phyloP scores from a whole-genome alignment of 2,888 invertebrate species.

The Fragum fragum region DNA sequence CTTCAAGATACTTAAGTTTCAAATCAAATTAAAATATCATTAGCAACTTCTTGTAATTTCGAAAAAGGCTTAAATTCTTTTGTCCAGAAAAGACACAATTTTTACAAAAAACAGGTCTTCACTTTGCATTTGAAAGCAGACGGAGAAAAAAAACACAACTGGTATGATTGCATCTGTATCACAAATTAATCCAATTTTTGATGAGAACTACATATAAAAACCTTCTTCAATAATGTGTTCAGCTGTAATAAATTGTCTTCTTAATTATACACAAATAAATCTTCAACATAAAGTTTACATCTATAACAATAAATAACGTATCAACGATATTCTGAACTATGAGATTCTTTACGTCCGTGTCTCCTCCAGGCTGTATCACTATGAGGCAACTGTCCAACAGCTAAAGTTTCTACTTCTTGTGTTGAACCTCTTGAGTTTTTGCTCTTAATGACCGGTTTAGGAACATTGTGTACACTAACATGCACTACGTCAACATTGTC shows the following conservation, averaged over 20 bases:
- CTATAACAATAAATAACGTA: not conserved
- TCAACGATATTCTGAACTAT: conserved; percentile 76
- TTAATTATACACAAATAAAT: not conserved
- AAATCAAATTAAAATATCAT: too few relatives aligned
- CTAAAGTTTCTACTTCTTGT: conserved; percentile 78
- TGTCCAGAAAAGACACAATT: too few relatives aligned
- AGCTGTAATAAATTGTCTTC: not conserved
- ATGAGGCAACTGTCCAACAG: conserved; percentile 77
- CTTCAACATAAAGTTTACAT: not conserved
- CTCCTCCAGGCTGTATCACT: conserved; percentile 70
- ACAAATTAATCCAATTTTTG: not conserved
- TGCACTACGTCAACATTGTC: conserved; percentile 71
- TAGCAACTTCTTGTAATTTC: too few relatives aligned
- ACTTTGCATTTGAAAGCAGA: too few relatives aligned
- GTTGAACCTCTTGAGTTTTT: conserved; percentile 54
- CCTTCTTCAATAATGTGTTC: not conserved
- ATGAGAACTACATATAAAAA: not conserved
- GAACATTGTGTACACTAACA: conserved; percentile 67
- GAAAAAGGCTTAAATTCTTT: too few relatives aligned
- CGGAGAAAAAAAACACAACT: not conserved
- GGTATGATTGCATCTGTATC: conserved; percentile 4
- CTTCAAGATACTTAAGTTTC: too few relatives aligned
- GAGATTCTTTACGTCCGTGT: conserved; percentile 75
- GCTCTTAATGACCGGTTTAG: conserved; percentile 57
- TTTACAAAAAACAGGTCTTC: too few relatives aligned